Evolutionary conservation across 2,888 invertebrate species (phyloP).

Genomic region (Cryptocheilus praepositus): DNA sequence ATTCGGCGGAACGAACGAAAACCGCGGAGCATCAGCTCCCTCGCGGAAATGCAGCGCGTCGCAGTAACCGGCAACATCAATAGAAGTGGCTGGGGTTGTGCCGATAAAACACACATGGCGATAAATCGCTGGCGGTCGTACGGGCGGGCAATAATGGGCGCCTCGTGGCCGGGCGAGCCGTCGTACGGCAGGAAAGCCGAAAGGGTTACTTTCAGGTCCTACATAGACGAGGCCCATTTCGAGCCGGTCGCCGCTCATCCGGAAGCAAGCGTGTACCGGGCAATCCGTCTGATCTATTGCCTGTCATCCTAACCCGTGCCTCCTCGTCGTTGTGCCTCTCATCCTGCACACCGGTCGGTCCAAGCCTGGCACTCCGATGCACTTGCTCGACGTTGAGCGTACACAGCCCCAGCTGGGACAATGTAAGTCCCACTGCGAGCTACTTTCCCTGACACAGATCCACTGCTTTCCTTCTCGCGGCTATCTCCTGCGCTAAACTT

Average conservation of each 20-base stretch:
- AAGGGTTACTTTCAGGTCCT: constrained; percentile 54
- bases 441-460: too few relatives aligned
- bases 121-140: constrained; percentile 63
- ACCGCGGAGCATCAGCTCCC: too few relatives aligned
- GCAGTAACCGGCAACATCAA: too few relatives aligned
- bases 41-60: too few relatives aligned
- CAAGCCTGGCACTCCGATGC: background rate
- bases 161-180: constrained; percentile 51
- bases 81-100: constrained; percentile 45
- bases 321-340: constrained; percentile 25
- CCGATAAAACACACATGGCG: constrained; percentile 68
- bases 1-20: too few relatives aligned
- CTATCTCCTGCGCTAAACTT: too few relatives aligned
- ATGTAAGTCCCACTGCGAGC: too few relatives aligned
- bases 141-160: constrained; percentile 63
- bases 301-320: constrained; percentile 44
- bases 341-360: background rate
- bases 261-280: constrained; percentile 47
- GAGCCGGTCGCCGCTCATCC: constrained; percentile 39
- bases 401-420: too few relatives aligned
- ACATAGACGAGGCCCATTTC: constrained; percentile 32
- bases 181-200: constrained; percentile 41
- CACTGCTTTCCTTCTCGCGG: too few relatives aligned
- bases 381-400: too few relatives aligned
- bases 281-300: constrained; percentile 53